Base-by-base conservation (phyloP, 2,888 invertebrate genomes). In the Megaustenia siamemsis region DNA sequence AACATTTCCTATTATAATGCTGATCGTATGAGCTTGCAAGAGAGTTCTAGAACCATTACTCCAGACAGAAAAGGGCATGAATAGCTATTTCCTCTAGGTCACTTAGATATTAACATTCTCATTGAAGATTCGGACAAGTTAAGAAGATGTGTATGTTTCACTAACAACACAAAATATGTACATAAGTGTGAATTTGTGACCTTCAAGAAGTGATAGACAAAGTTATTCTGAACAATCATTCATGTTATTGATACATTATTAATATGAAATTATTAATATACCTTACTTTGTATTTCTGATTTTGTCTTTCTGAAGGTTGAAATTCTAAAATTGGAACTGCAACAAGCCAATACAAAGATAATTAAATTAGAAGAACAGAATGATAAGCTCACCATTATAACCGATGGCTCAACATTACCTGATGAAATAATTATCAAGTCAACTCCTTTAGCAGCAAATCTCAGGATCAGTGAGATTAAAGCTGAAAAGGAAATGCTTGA, bases 401-500 rank as follows among this genome's bases (percentile, higher is more conserved):
- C 49, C 8, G 76, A 32, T 8, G 76, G 49, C 18, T 3, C 66
- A 1, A 60, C 38, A 5, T 38, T 0, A n/a, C 35, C 21, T 60
- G 75, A 49, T 15, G 75, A 63, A 35, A 32, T n/a, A 66, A 60
- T 56, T 49, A 32, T 43, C 21, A 75, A 76, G n/a, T 49, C 24
- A 8, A 82, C 56, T 45, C n/a, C 56, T 38, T 24, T 28, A 18
- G 68, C 83, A 79, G 87, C 49, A 28, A 86, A 88, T 82, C 87
- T 91, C 21, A 86, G 87, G 66, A 80, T 90, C 49, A 86, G 85
- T 81, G 89, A 91, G 43, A 79, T 90, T 49, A 89, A 91, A 83
- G 63, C 85, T 28, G 91, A 91, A 82, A 86, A 89, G 82, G 88
- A 90, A 10, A 85, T 87, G 66, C 82, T 92, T 28, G 89, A 90